A percentile compares a stretch with the other conserved stretches of the same genome.
Evolutionary conservation across 2,797 vertebrate genomes (phyloP).

Genomic region (Liparis tanakae): DNA sequence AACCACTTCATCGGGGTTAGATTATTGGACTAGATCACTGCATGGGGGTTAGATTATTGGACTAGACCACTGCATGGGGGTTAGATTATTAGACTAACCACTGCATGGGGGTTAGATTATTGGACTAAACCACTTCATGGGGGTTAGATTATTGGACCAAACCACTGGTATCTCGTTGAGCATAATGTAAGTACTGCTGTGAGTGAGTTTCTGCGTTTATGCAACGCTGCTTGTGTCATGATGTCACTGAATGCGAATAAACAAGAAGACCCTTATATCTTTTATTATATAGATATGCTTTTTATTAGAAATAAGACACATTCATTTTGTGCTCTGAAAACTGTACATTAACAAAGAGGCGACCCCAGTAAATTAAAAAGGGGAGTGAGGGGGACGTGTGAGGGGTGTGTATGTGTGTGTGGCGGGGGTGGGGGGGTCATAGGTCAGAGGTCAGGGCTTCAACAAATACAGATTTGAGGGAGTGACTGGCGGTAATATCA

Average conservation of each 20-base stretch:
- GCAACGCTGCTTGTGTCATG: not conserved
- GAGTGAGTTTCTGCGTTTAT: not conserved
- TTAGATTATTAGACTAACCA: too few species aligned
- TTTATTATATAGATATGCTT: slow-evolving; percentile 86
- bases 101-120: not conserved
- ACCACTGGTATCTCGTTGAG: not conserved
- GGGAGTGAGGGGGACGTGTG: slow-evolving; percentile 51
- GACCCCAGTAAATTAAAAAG: slow-evolving; percentile 84
- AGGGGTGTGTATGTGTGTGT: slow-evolving; percentile 6
- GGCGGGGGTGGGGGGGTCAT: slow-evolving; percentile 36
- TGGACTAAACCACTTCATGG: not conserved
- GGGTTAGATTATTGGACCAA: too few species aligned
- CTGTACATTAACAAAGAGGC: slow-evolving; percentile 90
- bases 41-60: too few species aligned
- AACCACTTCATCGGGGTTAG: too few species aligned
- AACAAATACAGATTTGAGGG: slow-evolving; percentile 79
- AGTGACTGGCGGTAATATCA: slow-evolving; percentile 83
- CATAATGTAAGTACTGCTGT: not conserved
- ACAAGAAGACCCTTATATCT: slow-evolving; percentile 30
- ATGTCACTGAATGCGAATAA: slow-evolving; percentile 14
- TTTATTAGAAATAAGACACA: slow-evolving; percentile 98
- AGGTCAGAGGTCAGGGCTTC: slow-evolving; percentile 44
- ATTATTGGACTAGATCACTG: not conserved
- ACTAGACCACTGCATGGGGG: too few species aligned
- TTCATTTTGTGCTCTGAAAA: slow-evolving; percentile 98